These are phyloP conservation scores for Macropus fuliginosus DNA, from an alignment of 2,797 vertebrate species.

Conservation along the genomic window DNA sequence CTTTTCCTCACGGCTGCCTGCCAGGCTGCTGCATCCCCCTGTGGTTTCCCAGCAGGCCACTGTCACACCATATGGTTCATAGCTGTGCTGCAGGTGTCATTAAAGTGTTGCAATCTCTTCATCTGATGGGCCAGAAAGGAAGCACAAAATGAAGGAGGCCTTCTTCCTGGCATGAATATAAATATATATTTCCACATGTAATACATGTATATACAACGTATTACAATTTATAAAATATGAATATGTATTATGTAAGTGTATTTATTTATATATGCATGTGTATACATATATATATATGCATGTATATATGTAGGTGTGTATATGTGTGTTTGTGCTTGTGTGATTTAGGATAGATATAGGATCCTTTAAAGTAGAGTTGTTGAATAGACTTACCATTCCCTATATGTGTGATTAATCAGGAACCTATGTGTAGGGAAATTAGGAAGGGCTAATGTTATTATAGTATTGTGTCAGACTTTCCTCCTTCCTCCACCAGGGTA, in stretches of 20 bases:
- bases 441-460: neutral
- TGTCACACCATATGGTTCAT: slow-evolving; percentile 41
- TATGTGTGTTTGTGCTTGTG: too few relatives aligned
- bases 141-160: neutral
- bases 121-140: slow-evolving; percentile 12
- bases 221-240: neutral
- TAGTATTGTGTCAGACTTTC: neutral
- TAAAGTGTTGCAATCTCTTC: neutral
- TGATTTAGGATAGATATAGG: neutral
- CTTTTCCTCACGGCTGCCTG: neutral
- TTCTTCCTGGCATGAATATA: neutral
- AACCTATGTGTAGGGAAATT: neutral
- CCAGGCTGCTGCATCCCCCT: neutral
- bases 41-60: slow-evolving; percentile 1
- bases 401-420: neutral
- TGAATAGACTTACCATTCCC: slow-evolving; percentile 19
- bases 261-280: neutral
- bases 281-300: neutral
- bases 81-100: neutral
- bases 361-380: neutral
- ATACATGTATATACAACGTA: neutral
- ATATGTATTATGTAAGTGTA: neutral
- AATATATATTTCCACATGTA: neutral
- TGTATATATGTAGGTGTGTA: too few relatives aligned
- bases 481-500: neutral